Conservation (phyloP, 1,140 invertebrate species). For the Pentalonia nigronervosa region DNA sequence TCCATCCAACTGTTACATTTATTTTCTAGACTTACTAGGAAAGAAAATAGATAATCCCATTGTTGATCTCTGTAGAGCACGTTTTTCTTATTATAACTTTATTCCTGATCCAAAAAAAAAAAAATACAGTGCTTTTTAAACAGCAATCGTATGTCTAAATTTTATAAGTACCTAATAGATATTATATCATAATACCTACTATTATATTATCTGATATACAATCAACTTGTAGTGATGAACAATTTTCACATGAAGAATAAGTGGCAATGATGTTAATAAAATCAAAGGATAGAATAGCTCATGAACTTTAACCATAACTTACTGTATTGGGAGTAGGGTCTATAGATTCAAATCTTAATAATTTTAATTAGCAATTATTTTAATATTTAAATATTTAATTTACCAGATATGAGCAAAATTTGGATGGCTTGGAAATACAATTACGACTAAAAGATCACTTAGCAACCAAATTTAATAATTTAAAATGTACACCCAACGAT, state of each 20-base stretch:
- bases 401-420: conserved; percentile 75
- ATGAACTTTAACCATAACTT: conserved; percentile 92
- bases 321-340: conserved; percentile 89
- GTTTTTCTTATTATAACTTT: conserved; percentile 93
- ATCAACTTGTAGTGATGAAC: conserved; percentile 68
- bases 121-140: conserved; percentile 81
- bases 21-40: conserved; percentile 89
- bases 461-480: conserved; percentile 85
- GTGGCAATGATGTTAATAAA: conserved; percentile 89
- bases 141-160: conserved; percentile 71
- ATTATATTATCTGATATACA: neutral
- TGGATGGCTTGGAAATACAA: conserved; percentile 95
- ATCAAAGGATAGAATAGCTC: conserved; percentile 83
- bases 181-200: conserved; percentile 10
- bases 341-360: conserved; percentile 66
- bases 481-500: conserved; percentile 83
- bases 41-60: conserved; percentile 92
- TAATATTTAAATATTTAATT: neutral
- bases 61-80: conserved; percentile 81
- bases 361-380: neutral
- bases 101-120: conserved; percentile 75
- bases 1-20: conserved; percentile 86
- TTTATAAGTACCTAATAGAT: conserved; percentile 5
- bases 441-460: conserved; percentile 86
- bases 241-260: conserved; percentile 88